Evolutionary conservation across 2,797 vertebrate species (phyloP).

Genomic region (Enteromius paludinosus): DNA sequence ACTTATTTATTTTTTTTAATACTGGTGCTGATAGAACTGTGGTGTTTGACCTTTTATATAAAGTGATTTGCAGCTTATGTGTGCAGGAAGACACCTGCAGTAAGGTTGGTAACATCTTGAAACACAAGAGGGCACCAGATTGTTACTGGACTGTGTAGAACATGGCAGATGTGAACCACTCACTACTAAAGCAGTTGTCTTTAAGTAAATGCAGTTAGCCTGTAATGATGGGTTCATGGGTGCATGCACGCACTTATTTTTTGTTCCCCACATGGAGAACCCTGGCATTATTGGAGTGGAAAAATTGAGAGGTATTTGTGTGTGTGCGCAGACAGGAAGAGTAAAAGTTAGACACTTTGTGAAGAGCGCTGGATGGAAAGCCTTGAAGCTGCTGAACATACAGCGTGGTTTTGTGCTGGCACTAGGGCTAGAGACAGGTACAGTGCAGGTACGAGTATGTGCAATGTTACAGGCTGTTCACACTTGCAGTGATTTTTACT

Average conservation of each 20-base stretch:
- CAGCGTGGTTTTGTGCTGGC: slow-evolving; percentile 64
- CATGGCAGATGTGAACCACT: neutral
- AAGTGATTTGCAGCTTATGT: neutral
- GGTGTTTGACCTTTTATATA: neutral
- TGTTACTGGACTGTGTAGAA: neutral
- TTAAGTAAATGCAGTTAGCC: neutral
- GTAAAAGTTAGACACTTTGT: slow-evolving; percentile 68
- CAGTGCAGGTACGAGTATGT: slow-evolving; percentile 66
- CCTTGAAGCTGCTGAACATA: slow-evolving; percentile 63
- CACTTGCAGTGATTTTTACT: neutral
- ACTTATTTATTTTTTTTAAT: too few relatives aligned
- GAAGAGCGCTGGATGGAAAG: slow-evolving; percentile 68
- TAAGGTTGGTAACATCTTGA: neutral
- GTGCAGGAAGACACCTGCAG: too few relatives aligned
- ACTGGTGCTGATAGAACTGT: neutral
- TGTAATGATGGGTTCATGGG: neutral
- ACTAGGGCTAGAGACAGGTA: slow-evolving; percentile 69
- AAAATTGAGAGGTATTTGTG: slow-evolving; percentile 15
- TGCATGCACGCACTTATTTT: neutral
- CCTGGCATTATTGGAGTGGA: neutral
- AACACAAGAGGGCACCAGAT: slow-evolving; percentile 31
- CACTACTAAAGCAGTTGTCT: neutral
- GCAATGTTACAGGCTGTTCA: neutral
- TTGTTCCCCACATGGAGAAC: neutral
- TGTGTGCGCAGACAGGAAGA: slow-evolving; percentile 63